Evolutionary conservation across 2,113 vertebrate species (phyloP), one percentile per base, ranked within the genome.

Genomic region (Tyto alba): DNA sequence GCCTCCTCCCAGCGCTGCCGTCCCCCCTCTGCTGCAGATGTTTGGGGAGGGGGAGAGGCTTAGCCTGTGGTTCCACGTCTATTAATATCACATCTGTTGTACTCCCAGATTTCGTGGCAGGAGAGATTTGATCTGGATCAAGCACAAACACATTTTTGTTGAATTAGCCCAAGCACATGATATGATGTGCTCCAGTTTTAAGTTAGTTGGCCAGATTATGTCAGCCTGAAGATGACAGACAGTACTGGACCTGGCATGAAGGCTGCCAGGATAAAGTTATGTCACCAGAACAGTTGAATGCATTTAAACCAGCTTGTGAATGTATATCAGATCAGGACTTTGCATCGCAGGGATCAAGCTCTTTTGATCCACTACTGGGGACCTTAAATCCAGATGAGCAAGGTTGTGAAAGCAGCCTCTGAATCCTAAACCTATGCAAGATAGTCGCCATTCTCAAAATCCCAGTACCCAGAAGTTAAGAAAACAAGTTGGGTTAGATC

Each of bases 51-150:
- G 84, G 53, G 82, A 92, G 62, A 93, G 80, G 81, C 56, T 88
- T 38, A 41, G 89, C 67, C 89, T 89, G 84, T 29, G 81, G 84
- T 82, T 95, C 89, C 89, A 96, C 36, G 5, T 95, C 94, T 96
- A 95, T 96, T 96, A 94, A 94, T 95, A 96, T 88, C 95, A 88
- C 96, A 96, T 96, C 96, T 96, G 96, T 36, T 95, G 40, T n/a
- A 26, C 77, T 96, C 91, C 66, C 74, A 93, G 89, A 57, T 91
- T 88, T 91, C 3, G 3, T 85, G 81, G 96, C 89, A 96, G 87
- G 71, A 27, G 74, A 72, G 74, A 94, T 94, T 97, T 79, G 67
- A 96, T 95, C 94, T 96, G 96, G 93, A 91, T 85, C 53, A 57
- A 91, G 89, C 77, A 95, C 93, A 96, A 94, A 96, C 73, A 81